Evolutionary conservation across 1,140 invertebrate genomes (phyloP).

Genomic region (Cherax quadricarinatus): DNA sequence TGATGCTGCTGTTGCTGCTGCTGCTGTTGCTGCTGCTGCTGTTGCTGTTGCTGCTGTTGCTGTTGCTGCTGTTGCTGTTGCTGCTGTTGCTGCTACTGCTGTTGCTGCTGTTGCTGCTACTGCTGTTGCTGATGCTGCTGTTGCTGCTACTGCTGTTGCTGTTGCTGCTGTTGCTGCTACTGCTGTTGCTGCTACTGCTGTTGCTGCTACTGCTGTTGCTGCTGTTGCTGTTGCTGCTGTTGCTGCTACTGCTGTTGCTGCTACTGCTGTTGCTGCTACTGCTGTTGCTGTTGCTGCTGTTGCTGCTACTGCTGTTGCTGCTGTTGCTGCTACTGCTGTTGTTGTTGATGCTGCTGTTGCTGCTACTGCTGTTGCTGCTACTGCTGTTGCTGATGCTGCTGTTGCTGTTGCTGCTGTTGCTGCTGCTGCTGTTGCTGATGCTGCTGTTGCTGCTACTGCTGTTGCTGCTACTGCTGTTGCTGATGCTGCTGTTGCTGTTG

Average conservation of each 20-base stretch:
- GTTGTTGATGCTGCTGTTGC: no score
- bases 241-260: slow-evolving; percentile 9
- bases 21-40: slow-evolving; percentile 9
- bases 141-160: no score
- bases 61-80: slow-evolving; percentile 9
- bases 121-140: no score
- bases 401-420: no score
- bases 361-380: no score
- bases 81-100: slow-evolving; percentile 9
- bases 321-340: slow-evolving; percentile 9
- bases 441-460: slow-evolving; percentile 9
- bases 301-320: slow-evolving; percentile 10
- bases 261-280: slow-evolving; percentile 9
- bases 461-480: no score
- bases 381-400: no score
- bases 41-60: slow-evolving; percentile 9
- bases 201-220: slow-evolving; percentile 9
- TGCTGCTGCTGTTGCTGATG: no score
- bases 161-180: neutral
- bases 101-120: no score
- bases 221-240: slow-evolving; percentile 10
- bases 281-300: slow-evolving; percentile 9
- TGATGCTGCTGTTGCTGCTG: no score
- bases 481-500: no score
- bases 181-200: slow-evolving; percentile 9